Evolutionary conservation across 2,888 invertebrate species (phyloP), one percentile per base, ranked within the genome.

Genomic region (Ophioninae sp.): DNA sequence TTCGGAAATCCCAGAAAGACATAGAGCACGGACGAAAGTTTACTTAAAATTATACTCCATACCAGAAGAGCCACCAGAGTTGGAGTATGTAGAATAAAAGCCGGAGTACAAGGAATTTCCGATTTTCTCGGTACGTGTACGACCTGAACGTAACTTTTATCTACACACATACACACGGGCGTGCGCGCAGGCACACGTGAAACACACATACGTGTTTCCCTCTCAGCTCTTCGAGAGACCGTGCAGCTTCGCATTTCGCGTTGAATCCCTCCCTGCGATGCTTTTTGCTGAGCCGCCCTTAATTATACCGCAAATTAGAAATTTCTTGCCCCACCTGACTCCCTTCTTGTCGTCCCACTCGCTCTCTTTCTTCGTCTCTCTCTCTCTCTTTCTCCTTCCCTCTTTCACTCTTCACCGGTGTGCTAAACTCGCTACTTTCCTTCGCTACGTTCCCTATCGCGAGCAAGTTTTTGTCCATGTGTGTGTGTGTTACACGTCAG

Each of bases 261-360:
- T 76, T 79, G 84, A 84, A 84, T 84, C 81, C 84, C 90, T 73
- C 79, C 90, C 89, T 89, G 86, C 88, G 87, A 87, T 86, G 88
- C 85, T 92, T 92, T 92, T 92, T 92, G 91, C 87, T 83, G 79
- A 83, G 88, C 85, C 90, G 89, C 91, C 92, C 92, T 92, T 92
- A 92, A 92, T 92, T 92, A 92, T 92, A 91, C 91, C 92, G 91
- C 91, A 92, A 92, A 92, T 92, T 92, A 92, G 91, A 92, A 92
- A 92, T 92, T 87, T 87, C 86, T 87, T 86, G 85, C 78, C 74
- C 71, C 68, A 79, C 69, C 78, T 72, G 51, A 59, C 76, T 44
- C 74, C 68, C 30, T 75, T 65, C 82, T 39, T 41, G 74, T 41
- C 20, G 65, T 51, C 56, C 64, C 58, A 20, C 72, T 39, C 72